phyloP scores from a whole-genome alignment of 2,797 vertebrate species.

The Sylvia borin region DNA sequence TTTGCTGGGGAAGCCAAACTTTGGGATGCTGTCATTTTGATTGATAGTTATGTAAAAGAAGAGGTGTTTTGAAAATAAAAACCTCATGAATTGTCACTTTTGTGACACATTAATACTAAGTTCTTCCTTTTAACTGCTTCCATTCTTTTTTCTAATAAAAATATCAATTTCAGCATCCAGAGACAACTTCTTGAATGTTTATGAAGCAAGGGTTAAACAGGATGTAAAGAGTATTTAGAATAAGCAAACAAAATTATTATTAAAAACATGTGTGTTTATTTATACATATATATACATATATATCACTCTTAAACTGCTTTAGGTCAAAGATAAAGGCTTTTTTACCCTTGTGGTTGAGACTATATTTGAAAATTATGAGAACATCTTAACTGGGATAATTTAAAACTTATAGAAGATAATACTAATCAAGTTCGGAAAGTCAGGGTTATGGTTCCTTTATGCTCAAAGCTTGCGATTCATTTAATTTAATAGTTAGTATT shows the following conservation, averaged over 20 bases:
- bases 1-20: conserved; percentile 85
- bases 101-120: conserved; percentile 12
- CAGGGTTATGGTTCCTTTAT: background rate
- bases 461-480: background rate
- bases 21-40: conserved; percentile 86
- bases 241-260: background rate
- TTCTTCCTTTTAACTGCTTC: conserved; percentile 45
- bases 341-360: background rate
- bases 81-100: background rate
- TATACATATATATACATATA: too few species aligned
- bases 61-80: conserved; percentile 31
- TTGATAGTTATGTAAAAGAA: conserved; percentile 83
- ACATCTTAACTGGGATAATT: background rate
- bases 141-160: conserved; percentile 19
- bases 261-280: background rate
- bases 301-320: background rate
- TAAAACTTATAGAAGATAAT: background rate
- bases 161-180: background rate
- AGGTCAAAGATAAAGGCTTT: background rate
- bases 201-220: background rate
- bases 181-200: background rate
- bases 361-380: background rate
- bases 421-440: background rate
- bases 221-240: background rate
- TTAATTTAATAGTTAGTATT: background rate